Conservation (phyloP, 1,140 invertebrate species). For the Drosophila sp. region DNA sequence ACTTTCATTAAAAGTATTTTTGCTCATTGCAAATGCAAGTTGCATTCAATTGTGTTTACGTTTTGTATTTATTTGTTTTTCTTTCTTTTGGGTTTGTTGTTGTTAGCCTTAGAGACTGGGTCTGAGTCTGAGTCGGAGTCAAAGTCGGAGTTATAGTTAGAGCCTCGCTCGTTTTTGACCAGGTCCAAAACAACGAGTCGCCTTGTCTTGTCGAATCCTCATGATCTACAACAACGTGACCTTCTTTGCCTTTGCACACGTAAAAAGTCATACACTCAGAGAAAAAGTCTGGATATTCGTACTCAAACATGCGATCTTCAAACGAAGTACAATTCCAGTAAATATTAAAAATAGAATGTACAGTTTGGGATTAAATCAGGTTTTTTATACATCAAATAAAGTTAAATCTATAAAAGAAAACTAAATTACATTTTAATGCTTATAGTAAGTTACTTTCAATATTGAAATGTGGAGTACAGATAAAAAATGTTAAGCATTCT, state of each 20-base stretch:
- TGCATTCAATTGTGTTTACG: constrained; percentile 73
- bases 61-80: neutral
- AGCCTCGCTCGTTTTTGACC: constrained; percentile 44
- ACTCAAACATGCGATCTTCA: no score
- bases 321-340: no score
- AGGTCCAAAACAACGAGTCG: constrained; percentile 21
- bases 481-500: no score
- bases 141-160: neutral
- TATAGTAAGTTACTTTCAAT: no score
- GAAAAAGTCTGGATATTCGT: neutral
- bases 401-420: no score
- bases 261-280: constrained; percentile 29
- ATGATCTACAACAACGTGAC: constrained; percentile 77
- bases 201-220: constrained; percentile 63
- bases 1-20: constrained; percentile 83
- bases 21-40: constrained; percentile 75
- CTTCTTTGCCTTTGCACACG: constrained; percentile 70
- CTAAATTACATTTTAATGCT: no score
- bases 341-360: no score
- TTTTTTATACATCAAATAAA: no score
- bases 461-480: no score
- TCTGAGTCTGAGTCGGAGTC: neutral
- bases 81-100: constrained; percentile 59
- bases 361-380: no score
- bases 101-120: constrained; percentile 44